A percentile compares a stretch with the other conserved stretches of the same genome.
phyloP scores from a whole-genome alignment of 2,888 invertebrate species.

The Stenoptilia bipunctidactyla region DNA sequence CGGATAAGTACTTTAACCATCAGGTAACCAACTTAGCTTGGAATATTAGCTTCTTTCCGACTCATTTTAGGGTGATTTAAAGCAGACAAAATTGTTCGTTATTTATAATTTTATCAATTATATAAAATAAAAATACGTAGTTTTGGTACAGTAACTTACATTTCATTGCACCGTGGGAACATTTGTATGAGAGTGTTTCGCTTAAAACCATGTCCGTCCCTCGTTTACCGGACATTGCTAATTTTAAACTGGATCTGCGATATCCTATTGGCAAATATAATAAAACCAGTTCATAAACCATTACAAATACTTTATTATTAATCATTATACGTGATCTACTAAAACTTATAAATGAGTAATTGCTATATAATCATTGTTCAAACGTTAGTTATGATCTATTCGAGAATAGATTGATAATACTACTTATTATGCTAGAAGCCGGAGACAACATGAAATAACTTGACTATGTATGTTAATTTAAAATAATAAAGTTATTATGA shows the following conservation, averaged over 20 bases:
- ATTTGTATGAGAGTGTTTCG: not conserved
- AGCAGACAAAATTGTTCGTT: too few relatives aligned
- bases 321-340: constrained; percentile 1
- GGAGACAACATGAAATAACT: not conserved
- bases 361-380: not conserved
- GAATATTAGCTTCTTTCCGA: too few relatives aligned
- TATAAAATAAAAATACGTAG: too few relatives aligned
- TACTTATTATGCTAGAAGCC: not conserved
- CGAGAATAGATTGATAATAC: too few relatives aligned
- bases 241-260: not conserved
- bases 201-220: not conserved
- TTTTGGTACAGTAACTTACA: too few relatives aligned
- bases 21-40: too few relatives aligned
- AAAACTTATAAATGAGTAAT: constrained; percentile 1
- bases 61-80: too few relatives aligned
- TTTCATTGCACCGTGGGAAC: not conserved
- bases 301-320: not conserved
- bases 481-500: too few relatives aligned
- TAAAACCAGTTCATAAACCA: not conserved
- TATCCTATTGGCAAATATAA: not conserved
- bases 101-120: too few relatives aligned
- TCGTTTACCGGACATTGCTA: not conserved
- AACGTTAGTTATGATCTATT: too few relatives aligned
- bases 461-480: too few relatives aligned
- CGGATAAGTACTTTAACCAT: too few relatives aligned